Conservation (phyloP, 2,113 vertebrate genomes). For the Centrocercus urophasianus region DNA sequence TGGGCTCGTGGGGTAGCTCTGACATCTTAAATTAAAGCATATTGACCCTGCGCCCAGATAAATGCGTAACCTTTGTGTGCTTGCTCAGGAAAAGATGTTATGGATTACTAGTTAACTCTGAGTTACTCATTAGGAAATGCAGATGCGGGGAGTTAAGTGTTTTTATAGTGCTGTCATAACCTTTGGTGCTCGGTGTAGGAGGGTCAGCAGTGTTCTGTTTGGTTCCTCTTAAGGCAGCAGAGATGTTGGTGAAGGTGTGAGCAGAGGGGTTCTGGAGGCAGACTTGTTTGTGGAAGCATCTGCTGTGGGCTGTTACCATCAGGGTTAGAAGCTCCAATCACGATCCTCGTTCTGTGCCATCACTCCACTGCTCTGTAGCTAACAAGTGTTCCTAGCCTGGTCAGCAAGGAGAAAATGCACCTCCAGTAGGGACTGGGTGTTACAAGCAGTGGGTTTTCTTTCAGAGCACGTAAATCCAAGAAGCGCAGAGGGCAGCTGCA, state of each 20-base stretch:
- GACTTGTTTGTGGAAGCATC: not conserved
- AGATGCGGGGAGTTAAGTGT: not conserved
- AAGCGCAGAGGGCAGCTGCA: fast-evolving
- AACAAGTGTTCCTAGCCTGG: not conserved
- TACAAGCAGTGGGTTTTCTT: not conserved
- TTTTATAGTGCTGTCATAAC: not conserved
- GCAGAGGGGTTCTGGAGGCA: not conserved
- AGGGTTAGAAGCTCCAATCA: not conserved
- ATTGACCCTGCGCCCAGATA: not conserved
- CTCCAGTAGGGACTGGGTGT: not conserved
- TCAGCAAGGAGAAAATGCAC: not conserved
- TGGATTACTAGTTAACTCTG: constrained; percentile 58
- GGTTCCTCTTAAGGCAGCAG: not conserved
- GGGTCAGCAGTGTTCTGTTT: not conserved
- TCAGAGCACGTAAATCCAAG: not conserved
- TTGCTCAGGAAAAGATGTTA: constrained; percentile 30
- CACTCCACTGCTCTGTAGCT: not conserved
- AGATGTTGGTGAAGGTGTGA: not conserved
- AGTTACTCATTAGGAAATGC: constrained; percentile 57
- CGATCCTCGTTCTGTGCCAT: not conserved
- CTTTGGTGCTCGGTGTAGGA: not conserved
- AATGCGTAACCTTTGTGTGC: constrained; percentile 47
- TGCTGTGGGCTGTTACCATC: not conserved
- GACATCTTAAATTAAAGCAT: constrained; percentile 1
- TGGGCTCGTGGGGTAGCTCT: not conserved